Evolutionary conservation across 2,797 vertebrate species (phyloP).

Genomic region (Enteromius paludinosus): DNA sequence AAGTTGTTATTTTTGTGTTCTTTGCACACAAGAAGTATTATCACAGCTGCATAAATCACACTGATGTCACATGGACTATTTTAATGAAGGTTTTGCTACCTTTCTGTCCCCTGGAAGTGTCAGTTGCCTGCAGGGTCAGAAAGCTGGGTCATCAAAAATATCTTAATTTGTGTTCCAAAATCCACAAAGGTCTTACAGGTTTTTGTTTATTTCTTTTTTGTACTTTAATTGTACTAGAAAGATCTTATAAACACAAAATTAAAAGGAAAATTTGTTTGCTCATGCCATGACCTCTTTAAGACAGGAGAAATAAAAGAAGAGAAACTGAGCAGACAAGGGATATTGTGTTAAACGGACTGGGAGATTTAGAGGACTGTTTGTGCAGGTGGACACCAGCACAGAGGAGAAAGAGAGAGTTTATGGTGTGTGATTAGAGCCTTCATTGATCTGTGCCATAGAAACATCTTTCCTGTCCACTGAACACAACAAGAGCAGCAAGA

Average conservation of each 20-base stretch:
- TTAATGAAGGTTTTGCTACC: no score
- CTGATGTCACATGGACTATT: no score
- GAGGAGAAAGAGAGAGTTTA: constrained; percentile 55
- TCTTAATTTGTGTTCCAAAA: no score
- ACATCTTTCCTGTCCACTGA: constrained; percentile 73
- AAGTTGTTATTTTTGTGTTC: no score
- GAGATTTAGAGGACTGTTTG: constrained; percentile 46
- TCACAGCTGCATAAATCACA: no score
- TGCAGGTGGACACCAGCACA: constrained; percentile 30
- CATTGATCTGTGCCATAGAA: constrained; percentile 75
- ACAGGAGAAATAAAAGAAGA: constrained; percentile 11
- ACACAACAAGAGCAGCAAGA: constrained; percentile 32
- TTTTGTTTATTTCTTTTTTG: not conserved
- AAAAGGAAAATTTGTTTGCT: not conserved
- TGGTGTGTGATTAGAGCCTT: constrained; percentile 67
- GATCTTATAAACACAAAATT: not conserved
- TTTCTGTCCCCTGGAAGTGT: no score
- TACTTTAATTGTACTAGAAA: not conserved
- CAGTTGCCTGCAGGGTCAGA: no score
- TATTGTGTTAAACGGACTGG: constrained; percentile 54
- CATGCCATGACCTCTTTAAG: not conserved
- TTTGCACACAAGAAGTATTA: no score
- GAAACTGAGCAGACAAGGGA: constrained; percentile 1
- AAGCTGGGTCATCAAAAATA: no score
- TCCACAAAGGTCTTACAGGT: no score